phyloP scores from a whole-genome alignment of 1,140 invertebrate species.

The Drosophila carrolli region DNA sequence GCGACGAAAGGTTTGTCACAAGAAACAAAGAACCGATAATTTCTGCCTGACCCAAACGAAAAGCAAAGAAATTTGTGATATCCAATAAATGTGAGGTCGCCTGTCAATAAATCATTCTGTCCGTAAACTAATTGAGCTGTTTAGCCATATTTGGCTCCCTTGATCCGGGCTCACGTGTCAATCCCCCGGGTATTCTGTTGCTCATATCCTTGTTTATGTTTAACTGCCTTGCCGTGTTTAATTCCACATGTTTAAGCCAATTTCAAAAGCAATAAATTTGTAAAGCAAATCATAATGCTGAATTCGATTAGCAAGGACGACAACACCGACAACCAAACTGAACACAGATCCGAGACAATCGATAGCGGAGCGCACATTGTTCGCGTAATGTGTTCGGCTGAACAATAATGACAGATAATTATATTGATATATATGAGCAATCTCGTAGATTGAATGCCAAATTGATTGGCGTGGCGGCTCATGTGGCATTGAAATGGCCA shows the following conservation, averaged over 20 bases:
- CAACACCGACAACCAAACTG: conserved; percentile 15
- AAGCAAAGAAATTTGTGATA: neutral
- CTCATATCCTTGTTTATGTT: conserved; percentile 66
- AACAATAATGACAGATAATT: conserved; percentile 76
- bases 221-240: conserved; percentile 33
- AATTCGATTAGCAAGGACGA: conserved; percentile 64
- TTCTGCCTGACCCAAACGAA: neutral
- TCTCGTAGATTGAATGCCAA: conserved; percentile 64
- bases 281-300: conserved; percentile 64
- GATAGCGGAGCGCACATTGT: conserved; percentile 22
- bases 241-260: conserved; percentile 44
- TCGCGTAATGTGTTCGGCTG: conserved; percentile 52
- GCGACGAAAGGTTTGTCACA: conserved; percentile 6
- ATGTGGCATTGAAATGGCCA: conserved; percentile 34
- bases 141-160: conserved; percentile 26
- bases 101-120: conserved; percentile 56
- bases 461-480: conserved; percentile 39
- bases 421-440: conserved; percentile 46
- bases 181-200: conserved; percentile 57
- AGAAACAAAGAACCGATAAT: conserved; percentile 18
- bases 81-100: conserved; percentile 22
- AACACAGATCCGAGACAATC: conserved; percentile 49
- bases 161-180: conserved; percentile 47
- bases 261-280: conserved; percentile 73
- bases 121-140: conserved; percentile 63